These are phyloP conservation scores for Alosa sapidissima DNA, from an alignment of 2,797 vertebrate species.

Conservation along the genomic window DNA sequence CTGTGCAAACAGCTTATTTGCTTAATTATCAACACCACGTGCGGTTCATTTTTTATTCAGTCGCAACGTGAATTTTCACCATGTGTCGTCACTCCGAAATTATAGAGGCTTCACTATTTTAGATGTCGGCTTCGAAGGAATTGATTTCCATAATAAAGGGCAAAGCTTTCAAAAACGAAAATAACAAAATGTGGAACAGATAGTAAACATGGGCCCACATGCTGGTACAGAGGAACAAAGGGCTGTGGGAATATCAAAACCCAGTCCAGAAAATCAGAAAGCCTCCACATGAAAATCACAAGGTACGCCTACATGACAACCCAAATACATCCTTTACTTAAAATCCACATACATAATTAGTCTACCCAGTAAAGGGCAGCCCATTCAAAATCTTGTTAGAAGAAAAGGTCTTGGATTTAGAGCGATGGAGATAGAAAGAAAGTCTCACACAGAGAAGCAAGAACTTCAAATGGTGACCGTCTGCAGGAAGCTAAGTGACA, in stretches of 20 bases:
- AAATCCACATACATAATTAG: background rate
- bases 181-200: background rate
- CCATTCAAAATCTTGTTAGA: background rate
- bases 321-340: background rate
- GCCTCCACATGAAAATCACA: background rate
- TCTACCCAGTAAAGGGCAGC: background rate
- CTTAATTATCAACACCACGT: background rate
- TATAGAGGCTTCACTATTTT: background rate
- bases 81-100: background rate
- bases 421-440: background rate
- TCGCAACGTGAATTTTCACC: background rate
- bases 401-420: background rate
- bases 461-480: background rate
- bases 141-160: background rate
- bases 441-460: background rate
- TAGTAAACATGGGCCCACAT: background rate
- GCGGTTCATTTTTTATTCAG: background rate
- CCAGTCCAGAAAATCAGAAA: background rate
- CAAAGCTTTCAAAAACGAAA: background rate
- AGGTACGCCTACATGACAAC: background rate
- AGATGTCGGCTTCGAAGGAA: background rate
- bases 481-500: background rate
- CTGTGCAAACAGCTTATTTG: slow-evolving; percentile 15
- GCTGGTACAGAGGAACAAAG: background rate
- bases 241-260: background rate